Evolutionary conservation across 2,888 invertebrate genomes (phyloP), one percentile per base, ranked within the genome.

Genomic region (Meliscaeva auricollis): DNA sequence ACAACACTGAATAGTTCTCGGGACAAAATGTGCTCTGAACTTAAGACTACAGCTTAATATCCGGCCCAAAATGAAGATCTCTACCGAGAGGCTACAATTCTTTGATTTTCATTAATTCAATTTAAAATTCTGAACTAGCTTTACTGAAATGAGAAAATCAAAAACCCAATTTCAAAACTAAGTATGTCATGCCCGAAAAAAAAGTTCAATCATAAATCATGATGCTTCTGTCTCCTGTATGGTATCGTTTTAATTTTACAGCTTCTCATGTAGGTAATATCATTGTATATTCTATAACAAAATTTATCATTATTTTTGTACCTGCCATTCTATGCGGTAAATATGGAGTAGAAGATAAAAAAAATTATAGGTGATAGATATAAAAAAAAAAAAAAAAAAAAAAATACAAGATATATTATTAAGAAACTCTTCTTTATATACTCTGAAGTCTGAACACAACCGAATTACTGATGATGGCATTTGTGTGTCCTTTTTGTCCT

Each of bases 401-500:
- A 30, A 54, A 1, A 54, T n/a, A 52, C 1, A 20, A n/a, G 6
- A 9, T 54, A 15, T 26, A 4, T 54, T 30, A 30, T 30, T 54
- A 54, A 32, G 30, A 54, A 54, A 54, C 32, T 54, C 15, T 30
- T 26, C 48, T 50, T 11, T 22, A n/a, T n/a, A n/a, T n/a, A n/a
- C n/a, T n/a, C n/a, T n/a, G n/a, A 8, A 32, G 6, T 52, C n/a
- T 11, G 6, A 32, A 9, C 20, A 15, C 35, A 20, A 58, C 11
- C 58, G 58, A 38, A 58, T 58, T 38, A 38, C 58, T 20, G 58
- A 58, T 35, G 17, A 58, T 58, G 8, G 35, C 38, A 38, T 58
- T 38, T 38, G 38, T 38, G 44, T 64, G 64, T 60, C 46, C 15
- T 35, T n/a, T 35, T 60, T 50, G 35, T 17, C 35, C 48, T 26